phyloP scores from a whole-genome alignment of 2,888 invertebrate species.

The Platycheirus rosarum region DNA sequence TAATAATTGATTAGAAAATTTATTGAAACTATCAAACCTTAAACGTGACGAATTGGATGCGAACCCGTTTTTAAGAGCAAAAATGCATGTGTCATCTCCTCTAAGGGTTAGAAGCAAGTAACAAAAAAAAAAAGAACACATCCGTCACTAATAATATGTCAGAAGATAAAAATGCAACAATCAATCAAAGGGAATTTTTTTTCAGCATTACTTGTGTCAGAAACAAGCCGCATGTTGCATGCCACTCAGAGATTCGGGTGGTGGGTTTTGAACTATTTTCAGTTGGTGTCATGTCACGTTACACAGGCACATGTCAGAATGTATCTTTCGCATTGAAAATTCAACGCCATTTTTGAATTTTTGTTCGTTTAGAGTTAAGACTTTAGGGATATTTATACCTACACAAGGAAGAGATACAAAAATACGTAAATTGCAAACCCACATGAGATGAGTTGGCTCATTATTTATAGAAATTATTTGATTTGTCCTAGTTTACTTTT shows the following conservation, averaged over 20 bases:
- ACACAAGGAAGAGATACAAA: conserved; percentile 2
- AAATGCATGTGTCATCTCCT: conserved; percentile 33
- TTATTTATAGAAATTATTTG: too few species aligned
- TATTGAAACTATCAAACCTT: conserved; percentile 45
- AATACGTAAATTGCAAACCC: conserved; percentile 3
- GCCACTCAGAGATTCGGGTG: conserved; percentile 50
- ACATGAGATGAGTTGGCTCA: neutral
- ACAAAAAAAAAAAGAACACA: conserved; percentile 19
- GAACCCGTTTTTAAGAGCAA: conserved; percentile 26
- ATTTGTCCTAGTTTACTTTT: too few species aligned
- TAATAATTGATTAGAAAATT: conserved; percentile 49
- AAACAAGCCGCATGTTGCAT: conserved; percentile 43
- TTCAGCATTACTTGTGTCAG: conserved; percentile 19
- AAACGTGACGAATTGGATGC: conserved; percentile 59
- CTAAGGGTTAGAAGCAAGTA: conserved; percentile 30
- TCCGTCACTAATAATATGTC: conserved; percentile 37
- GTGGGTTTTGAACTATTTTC: conserved; percentile 54
- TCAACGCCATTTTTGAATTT: conserved; percentile 37
- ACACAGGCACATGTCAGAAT: conserved; percentile 58
- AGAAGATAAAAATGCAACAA: conserved; percentile 40
- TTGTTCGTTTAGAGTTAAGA: too few species aligned
- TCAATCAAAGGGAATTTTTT: conserved; percentile 56
- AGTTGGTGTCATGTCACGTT: conserved; percentile 60
- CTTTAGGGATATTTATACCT: too few species aligned
- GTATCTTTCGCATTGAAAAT: conserved; percentile 30